Conservation (phyloP, 2,888 invertebrate species). For the Keiferia lycopersicella region DNA sequence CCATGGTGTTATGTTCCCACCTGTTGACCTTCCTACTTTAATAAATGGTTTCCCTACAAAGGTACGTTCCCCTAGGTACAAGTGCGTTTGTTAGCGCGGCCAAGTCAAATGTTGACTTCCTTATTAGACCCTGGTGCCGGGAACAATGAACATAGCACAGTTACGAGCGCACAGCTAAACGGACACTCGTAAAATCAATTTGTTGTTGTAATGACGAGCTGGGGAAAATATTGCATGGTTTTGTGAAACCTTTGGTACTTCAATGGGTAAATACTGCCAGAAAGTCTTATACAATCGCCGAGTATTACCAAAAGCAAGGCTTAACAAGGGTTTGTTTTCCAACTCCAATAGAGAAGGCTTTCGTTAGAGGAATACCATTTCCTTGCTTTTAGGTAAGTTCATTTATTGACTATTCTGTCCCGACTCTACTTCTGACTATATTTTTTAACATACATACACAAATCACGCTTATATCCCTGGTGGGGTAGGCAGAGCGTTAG, state of each 20-base stretch:
- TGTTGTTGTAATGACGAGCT: slow-evolving; percentile 10
- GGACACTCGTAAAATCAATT: slow-evolving; percentile 15
- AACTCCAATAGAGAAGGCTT: too few relatives aligned
- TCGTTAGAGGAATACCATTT: too few relatives aligned
- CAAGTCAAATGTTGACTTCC: slow-evolving; percentile 76
- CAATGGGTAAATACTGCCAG: too few relatives aligned
- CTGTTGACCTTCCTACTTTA: not conserved
- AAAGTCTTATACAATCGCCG: too few relatives aligned
- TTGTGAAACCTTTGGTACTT: not conserved
- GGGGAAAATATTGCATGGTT: not conserved
- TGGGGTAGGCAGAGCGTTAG: too few relatives aligned
- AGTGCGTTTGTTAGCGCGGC: slow-evolving; percentile 56
- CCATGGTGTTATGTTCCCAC: not conserved
- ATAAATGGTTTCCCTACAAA: not conserved
- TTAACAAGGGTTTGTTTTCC: too few relatives aligned
- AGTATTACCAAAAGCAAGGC: too few relatives aligned
- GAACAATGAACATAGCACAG: slow-evolving; percentile 53
- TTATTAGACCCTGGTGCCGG: slow-evolving; percentile 62
- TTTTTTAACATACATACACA: too few relatives aligned
- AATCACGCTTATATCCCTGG: too few relatives aligned
- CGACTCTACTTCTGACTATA: too few relatives aligned
- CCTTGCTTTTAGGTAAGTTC: too few relatives aligned
- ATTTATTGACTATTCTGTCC: too few relatives aligned
- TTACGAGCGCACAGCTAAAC: slow-evolving; percentile 10
- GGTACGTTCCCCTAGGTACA: slow-evolving; percentile 33